Percentiles rank a stretch among this genome's conserved stretches.
Evolutionary conservation across 35 echinoderm and acorn worm genomes (phyloP).

Genomic region (Nesometra sesokonis): DNA sequence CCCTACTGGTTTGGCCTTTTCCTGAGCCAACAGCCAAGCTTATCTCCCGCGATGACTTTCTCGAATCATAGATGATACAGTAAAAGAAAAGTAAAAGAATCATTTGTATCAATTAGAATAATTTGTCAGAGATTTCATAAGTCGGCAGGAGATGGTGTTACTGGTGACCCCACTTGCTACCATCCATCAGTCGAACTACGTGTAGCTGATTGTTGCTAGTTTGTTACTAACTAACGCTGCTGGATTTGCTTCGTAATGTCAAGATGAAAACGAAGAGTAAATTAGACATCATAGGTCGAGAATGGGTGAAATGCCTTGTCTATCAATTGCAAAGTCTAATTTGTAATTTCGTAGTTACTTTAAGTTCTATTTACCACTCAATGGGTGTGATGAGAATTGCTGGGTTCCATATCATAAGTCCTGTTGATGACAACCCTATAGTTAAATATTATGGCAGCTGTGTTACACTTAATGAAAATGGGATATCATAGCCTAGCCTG

Average conservation of each 20-base stretch:
- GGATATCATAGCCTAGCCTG: too few species aligned
- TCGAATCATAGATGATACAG: neutral
- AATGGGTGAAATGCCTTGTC: neutral
- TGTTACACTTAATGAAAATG: neutral
- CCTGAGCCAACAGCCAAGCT: neutral
- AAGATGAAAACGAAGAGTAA: neutral
- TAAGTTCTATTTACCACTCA: neutral
- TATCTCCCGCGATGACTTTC: neutral
- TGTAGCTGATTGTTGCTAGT: neutral
- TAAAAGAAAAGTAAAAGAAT: neutral
- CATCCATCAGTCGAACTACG: neutral
- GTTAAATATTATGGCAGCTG: neutral
- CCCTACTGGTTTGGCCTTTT: neutral
- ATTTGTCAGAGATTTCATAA: neutral
- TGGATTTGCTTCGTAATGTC: neutral
- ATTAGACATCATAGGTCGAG: neutral
- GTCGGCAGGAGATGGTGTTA: neutral
- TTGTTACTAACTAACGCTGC: neutral
- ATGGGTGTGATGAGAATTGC: neutral
- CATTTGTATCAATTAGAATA: neutral
- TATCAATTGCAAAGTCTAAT: neutral
- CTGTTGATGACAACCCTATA: neutral
- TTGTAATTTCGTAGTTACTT: neutral
- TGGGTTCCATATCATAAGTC: neutral
- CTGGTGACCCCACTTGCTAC: neutral